phyloP scores from a whole-genome alignment of 1,140 invertebrate species.

The Oedothorax gibbosus region DNA sequence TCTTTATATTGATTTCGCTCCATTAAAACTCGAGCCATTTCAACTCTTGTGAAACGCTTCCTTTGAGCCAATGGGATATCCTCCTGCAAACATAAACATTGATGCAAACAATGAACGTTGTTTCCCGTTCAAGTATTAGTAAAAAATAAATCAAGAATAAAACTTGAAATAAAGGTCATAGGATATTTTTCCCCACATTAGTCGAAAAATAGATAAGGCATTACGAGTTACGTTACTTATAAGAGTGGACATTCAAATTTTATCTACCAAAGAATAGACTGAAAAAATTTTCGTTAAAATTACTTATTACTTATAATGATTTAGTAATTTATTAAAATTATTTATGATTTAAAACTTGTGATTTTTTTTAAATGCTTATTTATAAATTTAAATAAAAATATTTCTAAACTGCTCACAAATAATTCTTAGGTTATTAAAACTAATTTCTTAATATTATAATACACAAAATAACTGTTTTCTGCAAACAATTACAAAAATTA shows the following conservation, averaged over 20 bases:
- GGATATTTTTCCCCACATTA: no score
- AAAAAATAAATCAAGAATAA: no score
- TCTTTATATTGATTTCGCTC: slow-evolving; percentile 98
- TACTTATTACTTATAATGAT: no score
- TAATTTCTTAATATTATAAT: neutral
- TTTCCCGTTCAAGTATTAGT: no score
- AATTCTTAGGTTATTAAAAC: neutral
- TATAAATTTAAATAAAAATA: neutral
- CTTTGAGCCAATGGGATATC: slow-evolving; percentile 96
- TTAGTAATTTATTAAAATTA: neutral
- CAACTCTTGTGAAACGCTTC: slow-evolving; percentile 96
- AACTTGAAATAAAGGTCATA: no score
- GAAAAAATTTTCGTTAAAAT: no score
- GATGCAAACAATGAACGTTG: neutral
- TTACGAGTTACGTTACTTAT: no score
- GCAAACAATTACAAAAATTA: slow-evolving; percentile 62
- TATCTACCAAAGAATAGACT: no score
- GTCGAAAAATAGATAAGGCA: no score
- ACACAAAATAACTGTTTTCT: no score
- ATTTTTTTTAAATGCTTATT: neutral
- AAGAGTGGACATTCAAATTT: no score
- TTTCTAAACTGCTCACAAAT: neutral
- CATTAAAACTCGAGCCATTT: slow-evolving; percentile 99
- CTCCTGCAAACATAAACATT: slow-evolving; percentile 69
- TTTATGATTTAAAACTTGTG: neutral